Conservation (phyloP, 2,113 vertebrate genomes). For the Pachyramphus minor region DNA sequence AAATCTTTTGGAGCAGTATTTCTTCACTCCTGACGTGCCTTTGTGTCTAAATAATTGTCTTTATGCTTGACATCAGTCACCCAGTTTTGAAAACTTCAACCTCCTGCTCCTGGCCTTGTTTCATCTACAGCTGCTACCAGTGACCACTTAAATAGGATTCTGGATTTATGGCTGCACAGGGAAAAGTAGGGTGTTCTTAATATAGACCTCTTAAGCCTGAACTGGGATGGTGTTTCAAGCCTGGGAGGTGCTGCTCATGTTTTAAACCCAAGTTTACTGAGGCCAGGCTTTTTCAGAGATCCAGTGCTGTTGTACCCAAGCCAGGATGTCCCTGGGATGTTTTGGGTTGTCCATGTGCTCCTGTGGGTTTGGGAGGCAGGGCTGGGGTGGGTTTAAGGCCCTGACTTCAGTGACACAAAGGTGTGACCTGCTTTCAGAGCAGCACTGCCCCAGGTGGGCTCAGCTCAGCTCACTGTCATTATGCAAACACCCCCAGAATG, state of each 20-base stretch:
- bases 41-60: neutral
- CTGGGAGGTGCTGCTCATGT: fast-evolving
- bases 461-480: neutral
- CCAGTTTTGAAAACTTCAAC: neutral
- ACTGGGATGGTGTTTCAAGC: neutral
- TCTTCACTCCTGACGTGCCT: neutral
- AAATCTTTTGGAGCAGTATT: neutral
- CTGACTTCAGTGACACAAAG: neutral
- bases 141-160: conserved; percentile 22
- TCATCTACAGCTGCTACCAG: neutral
- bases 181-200: conserved; percentile 8
- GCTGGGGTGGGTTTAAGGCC: neutral
- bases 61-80: neutral
- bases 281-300: neutral
- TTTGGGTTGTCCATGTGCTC: neutral
- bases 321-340: neutral
- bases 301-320: neutral
- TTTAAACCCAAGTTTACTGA: neutral
- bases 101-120: neutral
- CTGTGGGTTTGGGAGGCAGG: neutral
- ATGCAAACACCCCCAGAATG: neutral
- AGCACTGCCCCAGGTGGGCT: neutral
- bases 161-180: neutral
- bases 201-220: conserved; percentile 11
- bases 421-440: neutral